phyloP scores from a whole-genome alignment of 2,113 vertebrate species.

The Phyllopteryx taeniolatus region DNA sequence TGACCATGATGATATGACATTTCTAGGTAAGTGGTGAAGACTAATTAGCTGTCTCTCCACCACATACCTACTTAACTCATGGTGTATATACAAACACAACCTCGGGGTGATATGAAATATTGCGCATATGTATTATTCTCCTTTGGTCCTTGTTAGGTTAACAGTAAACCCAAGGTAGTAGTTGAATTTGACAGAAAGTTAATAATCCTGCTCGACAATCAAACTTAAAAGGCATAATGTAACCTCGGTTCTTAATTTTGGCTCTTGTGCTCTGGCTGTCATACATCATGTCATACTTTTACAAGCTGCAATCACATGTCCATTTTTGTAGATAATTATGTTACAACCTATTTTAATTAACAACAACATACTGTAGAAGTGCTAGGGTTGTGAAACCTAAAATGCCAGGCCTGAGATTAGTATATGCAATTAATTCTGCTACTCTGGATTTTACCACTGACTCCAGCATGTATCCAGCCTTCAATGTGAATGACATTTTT shows the following conservation, averaged over 20 bases:
- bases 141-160: background rate
- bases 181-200: no score
- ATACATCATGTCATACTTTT: background rate
- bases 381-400: background rate
- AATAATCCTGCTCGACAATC: no score
- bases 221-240: no score
- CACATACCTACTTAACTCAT: background rate
- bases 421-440: background rate
- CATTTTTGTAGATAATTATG: background rate
- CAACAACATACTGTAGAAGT: background rate
- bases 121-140: background rate
- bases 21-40: no score
- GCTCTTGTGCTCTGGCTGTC: background rate
- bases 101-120: background rate
- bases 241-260: no score
- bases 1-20: background rate
- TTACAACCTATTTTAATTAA: background rate
- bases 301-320: background rate
- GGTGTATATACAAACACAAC: background rate
- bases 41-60: background rate
- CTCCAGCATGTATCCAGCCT: background rate
- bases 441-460: background rate
- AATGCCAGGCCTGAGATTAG: background rate
- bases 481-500: background rate
- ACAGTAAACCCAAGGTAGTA: background rate